Evolutionary conservation across 2,113 vertebrate species (phyloP).

Genomic region (Microtus ochrogaster): DNA sequence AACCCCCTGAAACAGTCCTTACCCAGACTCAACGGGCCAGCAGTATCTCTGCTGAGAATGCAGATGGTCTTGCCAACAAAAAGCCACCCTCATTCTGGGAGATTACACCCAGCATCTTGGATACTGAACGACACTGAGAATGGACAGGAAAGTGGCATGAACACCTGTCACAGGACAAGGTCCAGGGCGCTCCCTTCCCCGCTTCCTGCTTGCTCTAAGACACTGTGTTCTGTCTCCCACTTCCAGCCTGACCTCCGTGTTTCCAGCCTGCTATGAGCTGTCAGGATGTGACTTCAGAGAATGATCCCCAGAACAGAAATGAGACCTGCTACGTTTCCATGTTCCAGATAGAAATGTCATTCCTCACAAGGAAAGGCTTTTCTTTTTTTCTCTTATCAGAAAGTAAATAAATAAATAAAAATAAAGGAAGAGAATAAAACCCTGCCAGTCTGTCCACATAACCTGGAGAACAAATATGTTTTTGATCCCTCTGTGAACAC

Average conservation of each 20-base stretch:
- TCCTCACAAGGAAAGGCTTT: constrained; percentile 72
- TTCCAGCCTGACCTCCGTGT: neutral
- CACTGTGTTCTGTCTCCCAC: neutral
- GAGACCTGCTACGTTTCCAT: constrained; percentile 55
- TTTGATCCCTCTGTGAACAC: constrained; percentile 82
- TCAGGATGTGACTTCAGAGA: neutral
- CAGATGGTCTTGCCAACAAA: neutral
- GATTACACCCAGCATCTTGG: neutral
- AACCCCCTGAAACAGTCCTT: neutral
- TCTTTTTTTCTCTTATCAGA: constrained; percentile 65
- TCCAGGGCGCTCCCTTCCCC: neutral
- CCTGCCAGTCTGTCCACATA: constrained; percentile 81
- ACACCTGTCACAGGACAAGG: neutral
- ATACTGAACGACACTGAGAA: neutral
- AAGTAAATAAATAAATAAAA: neutral
- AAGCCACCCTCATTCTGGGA: neutral
- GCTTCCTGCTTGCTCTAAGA: neutral
- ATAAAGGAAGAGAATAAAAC: neutral
- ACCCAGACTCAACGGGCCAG: neutral
- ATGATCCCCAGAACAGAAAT: constrained; percentile 27
- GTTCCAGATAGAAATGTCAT: constrained; percentile 80
- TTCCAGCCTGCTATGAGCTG: neutral
- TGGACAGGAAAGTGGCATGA: neutral
- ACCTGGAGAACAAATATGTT: constrained; percentile 80
- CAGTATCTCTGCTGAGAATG: neutral